Evolutionary conservation across 2,113 vertebrate genomes (phyloP), one percentile per base, ranked within the genome.

Genomic region (Macheiramphus alcinus): DNA sequence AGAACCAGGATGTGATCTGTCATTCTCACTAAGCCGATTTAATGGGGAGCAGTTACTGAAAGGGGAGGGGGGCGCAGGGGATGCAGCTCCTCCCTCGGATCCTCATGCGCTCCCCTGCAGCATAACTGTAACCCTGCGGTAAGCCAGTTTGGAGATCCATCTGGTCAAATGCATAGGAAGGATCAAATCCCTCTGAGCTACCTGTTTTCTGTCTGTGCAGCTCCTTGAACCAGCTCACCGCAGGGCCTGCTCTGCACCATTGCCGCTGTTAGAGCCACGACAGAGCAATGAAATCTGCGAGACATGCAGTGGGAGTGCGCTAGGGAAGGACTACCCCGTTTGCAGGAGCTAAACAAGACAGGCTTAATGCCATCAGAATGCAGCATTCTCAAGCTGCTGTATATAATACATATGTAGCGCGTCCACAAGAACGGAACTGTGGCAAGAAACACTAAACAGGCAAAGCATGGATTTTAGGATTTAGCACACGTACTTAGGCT

Each of bases 251-350:
- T 4, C 4, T 6, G 22, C 22, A 0, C 50, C 47, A 0, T 4
- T 40, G 70, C 47, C 1, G 0, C 12, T 16, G 38, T 11, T 13
- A 18, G 34, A 27, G 72, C 45, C 18, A 7, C 2, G 3, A 16
- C 18, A 48, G 45, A 58, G 55, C 4, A 2, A 17, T 5, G 42
- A 34, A 8, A 75, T 74, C 86, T 29, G 52, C 0, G 0, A 14
- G n/a, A 13, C 0, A 1, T 1, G 12, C 42, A 18, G 68, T 3
- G 0, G 73, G 53, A 62, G 32, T 0, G 4, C 1, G 1, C 42
- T 7, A 7, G 31, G 75, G 38, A 47, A 74, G 52, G 32, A 22
- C 65, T 2, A 16, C 40, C 72, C 18, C 3, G 2, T 34, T 27
- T 6, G 75, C 73, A 13, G 65, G 6, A 6, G 63, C 50, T 34